Base-by-base conservation (phyloP, 1,140 invertebrate species). In the Papilio glaucus region DNA sequence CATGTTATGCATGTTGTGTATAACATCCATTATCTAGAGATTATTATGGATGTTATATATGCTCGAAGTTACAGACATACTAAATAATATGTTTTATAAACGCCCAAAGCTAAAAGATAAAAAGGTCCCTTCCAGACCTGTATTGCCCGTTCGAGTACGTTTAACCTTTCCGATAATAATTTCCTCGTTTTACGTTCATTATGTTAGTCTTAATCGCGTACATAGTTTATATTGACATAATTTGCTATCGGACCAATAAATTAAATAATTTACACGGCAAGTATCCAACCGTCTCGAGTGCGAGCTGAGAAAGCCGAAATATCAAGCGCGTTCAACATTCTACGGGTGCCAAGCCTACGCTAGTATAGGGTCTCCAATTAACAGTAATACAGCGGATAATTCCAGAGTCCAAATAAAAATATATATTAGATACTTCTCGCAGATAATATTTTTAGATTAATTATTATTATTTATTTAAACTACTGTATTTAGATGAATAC, bases 291-390 rank as follows among this genome's bases (percentile, higher is more conserved):
- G 61, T 69, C 67, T 67, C 63, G n/a, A 53, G 21, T 70, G 74
- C 76, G 61, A 75, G 77, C 73, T 72, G 49, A 73, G 76, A 67
- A 76, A 77, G 74, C 72, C 78, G 72, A 80, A 84, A 84, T 82
- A 80, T 77, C 80, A 79, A 71, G 37, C 57, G 69, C 75, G 72
- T 61, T 78, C 77, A 63, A 71, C 77, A 79, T 81, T 78, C 78
- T 76, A 70, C 68, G 77, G 75, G 72, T 77, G 75, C 77, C 82
- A 75, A 77, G 77, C 77, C 79, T 77, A 78, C 79, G 82, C 75
- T 73, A 1, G n/a, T 24, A 6, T 53, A 53, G 41, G 67, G 45
- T 29, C 10, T 1, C 67, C 65, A 68, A 13, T 26, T 41, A 57
- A 24, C 18, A 0, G 6, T 4, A 57, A 57, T 24, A 57, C 24